Evolutionary conservation across 1,140 invertebrate genomes (phyloP).

Genomic region (Radopholus similis): DNA sequence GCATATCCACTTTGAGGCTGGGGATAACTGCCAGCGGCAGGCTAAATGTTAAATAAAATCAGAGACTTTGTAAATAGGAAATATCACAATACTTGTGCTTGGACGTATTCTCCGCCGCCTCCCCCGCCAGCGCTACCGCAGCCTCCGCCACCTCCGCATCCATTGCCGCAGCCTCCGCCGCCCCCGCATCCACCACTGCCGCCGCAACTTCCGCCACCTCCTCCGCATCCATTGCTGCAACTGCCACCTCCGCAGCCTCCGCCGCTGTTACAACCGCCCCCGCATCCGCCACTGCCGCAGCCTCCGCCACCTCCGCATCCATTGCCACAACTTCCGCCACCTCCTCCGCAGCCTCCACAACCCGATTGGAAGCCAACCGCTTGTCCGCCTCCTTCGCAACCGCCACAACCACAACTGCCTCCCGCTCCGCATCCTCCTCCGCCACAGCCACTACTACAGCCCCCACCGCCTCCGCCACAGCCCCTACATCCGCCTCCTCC

Average conservation of each 20-base stretch:
- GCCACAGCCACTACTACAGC: background rate
- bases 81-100: background rate
- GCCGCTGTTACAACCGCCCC: background rate
- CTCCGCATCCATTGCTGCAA: background rate
- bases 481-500: background rate
- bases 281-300: background rate
- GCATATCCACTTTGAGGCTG: background rate
- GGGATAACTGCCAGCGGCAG: background rate
- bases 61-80: background rate
- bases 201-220: background rate
- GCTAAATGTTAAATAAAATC: background rate
- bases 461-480: background rate
- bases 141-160: background rate
- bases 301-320: background rate
- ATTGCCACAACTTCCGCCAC: background rate
- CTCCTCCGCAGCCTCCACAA: background rate
- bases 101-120: background rate
- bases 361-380: background rate
- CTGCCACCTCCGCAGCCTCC: background rate
- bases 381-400: background rate
- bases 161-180: background rate
- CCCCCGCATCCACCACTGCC: constrained; percentile 12
- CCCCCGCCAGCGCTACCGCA: background rate
- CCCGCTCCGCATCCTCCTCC: background rate
- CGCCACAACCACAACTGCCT: background rate